Evolutionary conservation across 2,888 invertebrate genomes (phyloP).

Genomic region (Luffia ferchaultella): DNA sequence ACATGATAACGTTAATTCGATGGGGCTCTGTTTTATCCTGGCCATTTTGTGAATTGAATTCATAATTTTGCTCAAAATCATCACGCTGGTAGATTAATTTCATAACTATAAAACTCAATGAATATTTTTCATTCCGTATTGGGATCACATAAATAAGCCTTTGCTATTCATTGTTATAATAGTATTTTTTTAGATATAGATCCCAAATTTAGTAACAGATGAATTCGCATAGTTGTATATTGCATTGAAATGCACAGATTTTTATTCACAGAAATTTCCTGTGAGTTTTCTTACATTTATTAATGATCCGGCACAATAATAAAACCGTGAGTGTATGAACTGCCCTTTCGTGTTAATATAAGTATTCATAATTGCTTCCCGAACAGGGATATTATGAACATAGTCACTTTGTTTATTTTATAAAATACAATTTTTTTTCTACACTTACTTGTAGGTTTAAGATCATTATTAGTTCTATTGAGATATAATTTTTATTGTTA

Average conservation of each 20-base stretch:
- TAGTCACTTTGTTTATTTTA: neutral
- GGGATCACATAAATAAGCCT: too few relatives aligned
- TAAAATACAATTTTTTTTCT: neutral
- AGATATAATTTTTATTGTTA: neutral
- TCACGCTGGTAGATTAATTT: too few relatives aligned
- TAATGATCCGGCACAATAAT: neutral
- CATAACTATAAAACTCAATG: too few relatives aligned
- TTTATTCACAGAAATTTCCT: too few relatives aligned
- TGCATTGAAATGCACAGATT: too few relatives aligned
- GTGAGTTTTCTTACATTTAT: too few relatives aligned
- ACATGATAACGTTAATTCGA: conserved; percentile 37
- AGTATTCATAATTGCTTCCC: neutral
- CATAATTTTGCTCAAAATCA: neutral
- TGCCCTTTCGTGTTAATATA: neutral
- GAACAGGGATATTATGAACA: neutral
- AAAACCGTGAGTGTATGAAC: neutral
- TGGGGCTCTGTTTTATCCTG: conserved; percentile 18
- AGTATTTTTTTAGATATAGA: too few relatives aligned
- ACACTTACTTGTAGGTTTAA: neutral
- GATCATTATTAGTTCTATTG: neutral
- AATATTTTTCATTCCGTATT: too few relatives aligned
- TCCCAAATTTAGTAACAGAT: too few relatives aligned
- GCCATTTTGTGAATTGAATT: neutral
- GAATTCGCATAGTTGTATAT: too few relatives aligned
- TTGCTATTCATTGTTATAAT: too few relatives aligned